These are phyloP conservation scores for Podiceps cristatus DNA, from an alignment of 2,113 vertebrate species.

Conservation along the genomic window DNA sequence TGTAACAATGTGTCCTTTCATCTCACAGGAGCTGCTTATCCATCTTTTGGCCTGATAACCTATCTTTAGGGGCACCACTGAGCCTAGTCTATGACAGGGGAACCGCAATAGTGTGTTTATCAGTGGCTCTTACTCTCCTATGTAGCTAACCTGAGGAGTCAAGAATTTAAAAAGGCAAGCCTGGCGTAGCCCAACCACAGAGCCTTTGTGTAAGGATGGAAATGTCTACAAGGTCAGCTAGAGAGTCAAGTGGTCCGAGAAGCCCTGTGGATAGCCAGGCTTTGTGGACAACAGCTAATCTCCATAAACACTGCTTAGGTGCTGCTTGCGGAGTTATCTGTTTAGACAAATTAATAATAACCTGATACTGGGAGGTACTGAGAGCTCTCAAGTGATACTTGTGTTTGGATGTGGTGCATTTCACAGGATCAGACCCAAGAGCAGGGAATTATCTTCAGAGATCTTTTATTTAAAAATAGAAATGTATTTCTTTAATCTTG, in stretches of 20 bases:
- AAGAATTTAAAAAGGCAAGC: neutral
- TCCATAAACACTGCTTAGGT: accelerated
- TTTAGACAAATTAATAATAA: neutral
- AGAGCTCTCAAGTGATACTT: neutral
- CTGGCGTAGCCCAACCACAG: neutral
- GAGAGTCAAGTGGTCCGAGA: neutral
- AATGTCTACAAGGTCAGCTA: neutral
- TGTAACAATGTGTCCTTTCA: neutral
- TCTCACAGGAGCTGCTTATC: neutral
- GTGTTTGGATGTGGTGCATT: neutral
- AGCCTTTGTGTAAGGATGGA: neutral
- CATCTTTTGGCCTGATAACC: neutral
- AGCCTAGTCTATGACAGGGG: neutral
- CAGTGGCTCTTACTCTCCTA: neutral
- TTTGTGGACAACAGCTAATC: neutral
- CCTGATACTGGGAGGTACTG: neutral
- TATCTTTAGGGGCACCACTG: neutral
- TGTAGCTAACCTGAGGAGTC: neutral
- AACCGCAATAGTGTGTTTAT: neutral
- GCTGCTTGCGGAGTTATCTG: neutral
- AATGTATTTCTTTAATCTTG: neutral
- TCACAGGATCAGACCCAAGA: neutral
- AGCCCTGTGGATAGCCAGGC: neutral
- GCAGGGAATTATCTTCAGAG: neutral
- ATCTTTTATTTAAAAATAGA: neutral